Base-by-base conservation (phyloP, 2,797 vertebrate genomes). In the Megalops cyprinoides region DNA sequence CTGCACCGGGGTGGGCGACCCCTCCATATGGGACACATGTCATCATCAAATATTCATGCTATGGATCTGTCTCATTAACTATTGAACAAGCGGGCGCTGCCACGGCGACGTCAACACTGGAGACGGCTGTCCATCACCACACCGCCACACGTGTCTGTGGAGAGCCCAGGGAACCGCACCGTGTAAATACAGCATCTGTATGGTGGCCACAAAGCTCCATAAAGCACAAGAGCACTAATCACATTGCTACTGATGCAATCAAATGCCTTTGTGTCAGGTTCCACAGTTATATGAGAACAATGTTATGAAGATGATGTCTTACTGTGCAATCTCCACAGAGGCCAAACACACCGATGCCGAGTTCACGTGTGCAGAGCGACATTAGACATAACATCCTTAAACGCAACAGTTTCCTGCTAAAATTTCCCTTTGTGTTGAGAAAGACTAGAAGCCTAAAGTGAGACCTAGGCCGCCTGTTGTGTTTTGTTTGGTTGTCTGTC, bases 31-130 rank as follows among this genome's bases (percentile, higher is more conserved):
- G 86, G 85, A 89, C 88, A 89, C 87, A 86, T 90, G 90, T 91
- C 88, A 87, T 83, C 85, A 88, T 92, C 86, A 92, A 93, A 92
- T 90, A 92, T 93, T 90, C 83, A 92, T 91, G 84, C 82, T 77
- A 69, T 85, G 87, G 85, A 90, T 91, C 91, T 90, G 85, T 91
- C 88, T 90, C 80, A 82, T 92, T 90, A 91, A 90, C 81, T 87
- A 89, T 84, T 84, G 76, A 89, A 76, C 55, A 79, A 71, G 34
- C 28, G 14, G n/a, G 28, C 37, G n/a, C 69, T 74, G 69, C 67
- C 65, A 49, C 34, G 51, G n/a, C 15, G 78, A 42, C 39, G n/a
- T 79, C 69, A 79, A 48, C 18, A 31, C 49, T 46, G 69, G 49
- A 20, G 37, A 79, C 25, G 31, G 60, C 69, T 74, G 78, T 58